Evolutionary conservation across 92 coral and sea anemone species (phyloP).

Genomic region (Blastomussa wellsi): DNA sequence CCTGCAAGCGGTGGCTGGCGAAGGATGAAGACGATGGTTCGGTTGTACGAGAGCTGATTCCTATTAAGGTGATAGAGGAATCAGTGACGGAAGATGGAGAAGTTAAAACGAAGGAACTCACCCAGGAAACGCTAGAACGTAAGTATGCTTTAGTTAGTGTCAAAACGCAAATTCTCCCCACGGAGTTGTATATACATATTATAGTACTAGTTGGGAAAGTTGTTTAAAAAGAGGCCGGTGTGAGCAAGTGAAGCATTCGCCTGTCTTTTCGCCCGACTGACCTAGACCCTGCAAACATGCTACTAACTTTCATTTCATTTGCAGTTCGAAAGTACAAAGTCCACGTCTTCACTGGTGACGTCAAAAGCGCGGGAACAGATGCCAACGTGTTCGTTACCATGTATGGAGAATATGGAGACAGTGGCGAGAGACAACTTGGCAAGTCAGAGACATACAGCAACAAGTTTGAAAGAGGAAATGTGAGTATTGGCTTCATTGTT

Average conservation of each 20-base stretch:
- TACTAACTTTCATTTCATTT: neutral
- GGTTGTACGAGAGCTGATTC: constrained; percentile 90
- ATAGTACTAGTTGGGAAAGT: neutral
- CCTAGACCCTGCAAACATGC: too few relatives aligned
- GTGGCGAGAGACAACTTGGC: constrained; percentile 88
- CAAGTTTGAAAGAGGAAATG: constrained; percentile 94
- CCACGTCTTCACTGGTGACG: constrained; percentile 95
- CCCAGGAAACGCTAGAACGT: constrained; percentile 85
- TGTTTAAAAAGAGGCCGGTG: too few relatives aligned
- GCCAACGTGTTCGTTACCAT: constrained; percentile 92
- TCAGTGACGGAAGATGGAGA: constrained; percentile 77
- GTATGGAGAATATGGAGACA: constrained; percentile 92
- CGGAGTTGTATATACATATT: neutral
- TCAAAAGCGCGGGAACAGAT: constrained; percentile 89
- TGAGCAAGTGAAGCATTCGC: too few relatives aligned
- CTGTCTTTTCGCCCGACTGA: too few relatives aligned
- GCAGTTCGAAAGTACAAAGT: constrained; percentile 89
- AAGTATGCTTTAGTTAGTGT: constrained; percentile 10
- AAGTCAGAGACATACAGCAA: constrained; percentile 87
- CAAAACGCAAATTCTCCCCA: neutral
- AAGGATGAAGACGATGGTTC: constrained; percentile 97
- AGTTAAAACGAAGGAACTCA: constrained; percentile 72
- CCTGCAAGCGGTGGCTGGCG: constrained; percentile 94
- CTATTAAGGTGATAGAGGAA: constrained; percentile 86
- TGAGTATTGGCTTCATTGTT: constrained; percentile 24